A percentile compares a stretch with the other conserved stretches of the same genome.
Evolutionary conservation across 2,797 vertebrate species (phyloP).

Genomic region (Macropodus opercularis): DNA sequence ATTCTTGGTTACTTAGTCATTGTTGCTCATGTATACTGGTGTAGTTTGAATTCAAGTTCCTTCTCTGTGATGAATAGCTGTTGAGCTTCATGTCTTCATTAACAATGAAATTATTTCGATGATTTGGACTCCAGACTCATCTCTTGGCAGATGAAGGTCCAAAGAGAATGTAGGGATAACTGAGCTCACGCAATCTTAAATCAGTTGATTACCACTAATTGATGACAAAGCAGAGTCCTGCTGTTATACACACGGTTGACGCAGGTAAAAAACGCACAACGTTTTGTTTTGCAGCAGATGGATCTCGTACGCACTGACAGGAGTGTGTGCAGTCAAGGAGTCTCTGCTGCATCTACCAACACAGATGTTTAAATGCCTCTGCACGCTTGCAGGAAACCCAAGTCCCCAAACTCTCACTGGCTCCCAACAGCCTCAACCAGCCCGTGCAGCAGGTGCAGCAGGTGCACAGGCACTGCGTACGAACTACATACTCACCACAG

Average conservation of each 20-base stretch:
- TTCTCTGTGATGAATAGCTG: no score
- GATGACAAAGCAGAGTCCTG: neutral
- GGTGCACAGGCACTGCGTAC: slow-evolving; percentile 35
- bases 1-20: slow-evolving; percentile 3
- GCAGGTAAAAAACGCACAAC: slow-evolving; percentile 9
- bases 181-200: slow-evolving; percentile 12
- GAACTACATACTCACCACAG: slow-evolving; percentile 8
- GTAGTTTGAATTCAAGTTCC: neutral
- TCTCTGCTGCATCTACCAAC: slow-evolving; percentile 27
- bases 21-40: neutral
- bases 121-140: neutral
- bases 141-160: slow-evolving; percentile 3
- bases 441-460: no score
- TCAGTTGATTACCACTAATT: slow-evolving; percentile 7
- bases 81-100: neutral
- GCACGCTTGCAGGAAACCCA: slow-evolving; percentile 44
- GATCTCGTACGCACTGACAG: slow-evolving; percentile 28
- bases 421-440: no score
- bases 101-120: slow-evolving; percentile 9
- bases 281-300: slow-evolving; percentile 19
- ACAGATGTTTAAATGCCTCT: slow-evolving; percentile 52
- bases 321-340: slow-evolving; percentile 21
- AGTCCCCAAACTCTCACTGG: no score
- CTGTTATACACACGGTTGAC: slow-evolving; percentile 19
- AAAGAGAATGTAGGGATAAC: neutral